A percentile compares a stretch with the other conserved stretches of the same genome.
Conservation (phyloP, 1,140 invertebrate genomes). For the Globodera ellingtonae region DNA sequence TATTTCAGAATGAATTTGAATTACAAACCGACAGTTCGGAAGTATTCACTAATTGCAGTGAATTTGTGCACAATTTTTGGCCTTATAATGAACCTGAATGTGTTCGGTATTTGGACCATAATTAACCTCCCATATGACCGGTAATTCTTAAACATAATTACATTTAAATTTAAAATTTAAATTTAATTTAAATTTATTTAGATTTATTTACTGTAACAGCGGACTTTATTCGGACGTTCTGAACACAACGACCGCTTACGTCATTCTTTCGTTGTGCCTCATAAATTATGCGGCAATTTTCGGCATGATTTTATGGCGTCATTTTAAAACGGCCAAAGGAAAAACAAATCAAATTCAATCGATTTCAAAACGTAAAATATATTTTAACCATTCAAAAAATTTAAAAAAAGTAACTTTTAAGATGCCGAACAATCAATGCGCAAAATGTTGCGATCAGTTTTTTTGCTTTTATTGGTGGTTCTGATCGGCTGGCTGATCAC, state of each 20-base stretch:
- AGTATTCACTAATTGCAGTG: not conserved
- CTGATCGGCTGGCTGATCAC: constrained; percentile 19
- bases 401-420: not conserved
- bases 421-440: not conserved
- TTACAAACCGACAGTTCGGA: not conserved
- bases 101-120: constrained; percentile 12
- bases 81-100: constrained; percentile 2
- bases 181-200: not conserved
- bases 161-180: not conserved
- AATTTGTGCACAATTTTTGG: constrained; percentile 16
- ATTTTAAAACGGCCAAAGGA: not conserved
- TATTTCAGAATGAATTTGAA: constrained; percentile 18
- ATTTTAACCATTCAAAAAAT: not conserved
- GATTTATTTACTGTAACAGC: not conserved
- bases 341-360: not conserved
- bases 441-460: constrained; percentile 25
- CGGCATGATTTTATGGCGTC: not conserved
- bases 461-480: constrained; percentile 2
- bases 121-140: constrained; percentile 16
- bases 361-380: not conserved
- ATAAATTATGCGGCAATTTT: not conserved
- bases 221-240: constrained; percentile 7
- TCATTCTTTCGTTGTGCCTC: not conserved
- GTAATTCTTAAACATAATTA: not conserved
- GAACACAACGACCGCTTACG: not conserved